Evolutionary conservation across 92 coral and sea anemone genomes (phyloP).

Genomic region (Montipora capitata): DNA sequence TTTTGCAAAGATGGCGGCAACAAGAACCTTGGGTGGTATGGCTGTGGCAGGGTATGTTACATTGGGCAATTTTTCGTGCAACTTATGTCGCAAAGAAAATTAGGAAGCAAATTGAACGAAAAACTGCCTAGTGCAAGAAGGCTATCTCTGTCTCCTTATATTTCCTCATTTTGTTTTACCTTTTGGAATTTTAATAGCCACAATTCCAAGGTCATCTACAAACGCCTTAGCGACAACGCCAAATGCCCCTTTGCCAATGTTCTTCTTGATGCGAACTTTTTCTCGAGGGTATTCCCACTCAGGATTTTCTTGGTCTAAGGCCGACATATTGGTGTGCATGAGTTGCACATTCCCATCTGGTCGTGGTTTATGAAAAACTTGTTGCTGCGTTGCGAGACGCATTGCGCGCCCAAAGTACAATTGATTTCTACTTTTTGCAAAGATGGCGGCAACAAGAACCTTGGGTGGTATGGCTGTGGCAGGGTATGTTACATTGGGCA

Average conservation of each 20-base stretch:
- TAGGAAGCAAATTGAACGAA: no score
- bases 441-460: no score
- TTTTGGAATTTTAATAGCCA: conserved; percentile 84
- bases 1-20: no score
- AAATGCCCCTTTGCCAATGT: conserved; percentile 89
- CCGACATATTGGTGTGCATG: conserved; percentile 51
- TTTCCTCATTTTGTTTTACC: conserved; percentile 30
- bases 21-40: no score
- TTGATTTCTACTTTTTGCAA: no score
- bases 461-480: no score
- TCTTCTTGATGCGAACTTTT: conserved; percentile 61
- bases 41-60: neutral
- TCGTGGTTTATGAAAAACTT: no score
- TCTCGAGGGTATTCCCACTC: conserved; percentile 83
- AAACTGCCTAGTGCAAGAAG: neutral
- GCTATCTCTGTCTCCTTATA: no score
- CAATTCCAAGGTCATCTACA: conserved; percentile 83
- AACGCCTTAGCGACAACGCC: conserved; percentile 85
- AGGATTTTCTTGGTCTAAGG: conserved; percentile 23
- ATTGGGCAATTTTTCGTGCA: no score
- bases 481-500: neutral
- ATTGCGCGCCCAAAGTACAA: no score
- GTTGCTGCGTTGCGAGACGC: no score
- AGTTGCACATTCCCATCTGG: neutral
- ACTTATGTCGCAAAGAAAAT: no score